Percentiles rank a stretch among this genome's conserved stretches.
These are phyloP conservation scores for Pitta sordida DNA, from an alignment of 2,113 vertebrate species.

Conservation along the genomic window DNA sequence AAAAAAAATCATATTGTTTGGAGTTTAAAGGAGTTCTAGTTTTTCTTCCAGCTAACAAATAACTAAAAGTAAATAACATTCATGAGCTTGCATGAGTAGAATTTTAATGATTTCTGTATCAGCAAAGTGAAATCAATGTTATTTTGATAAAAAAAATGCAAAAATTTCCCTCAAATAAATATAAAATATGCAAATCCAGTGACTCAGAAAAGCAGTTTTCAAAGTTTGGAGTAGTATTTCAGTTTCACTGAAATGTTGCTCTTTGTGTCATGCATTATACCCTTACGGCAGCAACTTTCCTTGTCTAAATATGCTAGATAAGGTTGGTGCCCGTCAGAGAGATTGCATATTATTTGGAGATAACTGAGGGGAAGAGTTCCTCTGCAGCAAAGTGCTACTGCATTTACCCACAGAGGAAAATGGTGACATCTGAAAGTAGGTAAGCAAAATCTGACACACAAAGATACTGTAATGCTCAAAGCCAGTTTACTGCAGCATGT, in stretches of 20 bases:
- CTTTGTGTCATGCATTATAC: not conserved
- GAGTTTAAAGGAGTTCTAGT: not conserved
- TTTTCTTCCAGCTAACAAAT: not conserved
- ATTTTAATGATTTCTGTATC: slow-evolving; percentile 44
- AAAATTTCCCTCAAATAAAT: slow-evolving; percentile 45
- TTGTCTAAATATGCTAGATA: not conserved
- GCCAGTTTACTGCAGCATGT: not conserved
- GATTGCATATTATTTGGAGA: not conserved
- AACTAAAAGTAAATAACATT: not conserved
- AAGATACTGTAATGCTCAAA: not conserved
- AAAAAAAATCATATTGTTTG: not conserved
- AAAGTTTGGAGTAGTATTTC: not conserved
- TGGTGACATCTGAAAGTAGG: not conserved
- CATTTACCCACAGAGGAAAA: not conserved
- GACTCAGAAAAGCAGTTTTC: slow-evolving; percentile 6
- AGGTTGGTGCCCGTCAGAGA: not conserved
- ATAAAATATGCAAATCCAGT: slow-evolving; percentile 44
- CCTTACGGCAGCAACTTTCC: not conserved
- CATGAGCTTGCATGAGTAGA: not conserved
- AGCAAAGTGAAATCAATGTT: slow-evolving; percentile 21
- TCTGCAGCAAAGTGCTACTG: not conserved
- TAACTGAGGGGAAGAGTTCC: not conserved
- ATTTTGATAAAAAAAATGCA: slow-evolving; percentile 48
- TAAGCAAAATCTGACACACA: not conserved
- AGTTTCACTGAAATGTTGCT: not conserved